Evolutionary conservation across 1,140 invertebrate species (phyloP).

Genomic region (Penaeus indicus): DNA sequence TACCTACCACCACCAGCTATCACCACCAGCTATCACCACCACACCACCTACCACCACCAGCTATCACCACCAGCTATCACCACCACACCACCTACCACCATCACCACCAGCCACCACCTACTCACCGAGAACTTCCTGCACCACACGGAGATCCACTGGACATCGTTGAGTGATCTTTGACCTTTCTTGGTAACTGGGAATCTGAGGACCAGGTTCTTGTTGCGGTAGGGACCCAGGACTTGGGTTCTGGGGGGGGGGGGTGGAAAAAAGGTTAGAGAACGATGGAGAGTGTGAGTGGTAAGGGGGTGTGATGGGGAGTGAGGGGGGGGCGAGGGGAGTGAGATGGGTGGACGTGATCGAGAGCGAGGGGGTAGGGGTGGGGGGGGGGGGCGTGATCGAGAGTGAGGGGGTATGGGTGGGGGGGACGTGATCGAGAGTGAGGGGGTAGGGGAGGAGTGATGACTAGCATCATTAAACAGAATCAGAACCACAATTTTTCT

Average conservation of each 20-base stretch:
- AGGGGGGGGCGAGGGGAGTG: neutral
- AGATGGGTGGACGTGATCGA: neutral
- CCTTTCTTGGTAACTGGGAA: conserved; percentile 86
- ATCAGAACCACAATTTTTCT: too few species aligned
- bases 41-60: neutral
- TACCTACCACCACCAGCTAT: too few species aligned
- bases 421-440: conserved; percentile 7
- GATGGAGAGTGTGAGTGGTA: neutral
- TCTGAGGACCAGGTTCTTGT: conserved; percentile 84
- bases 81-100: neutral
- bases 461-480: too few species aligned
- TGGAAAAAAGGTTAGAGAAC: too few species aligned
- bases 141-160: conserved; percentile 92
- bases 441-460: too few species aligned
- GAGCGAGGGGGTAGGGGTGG: neutral
- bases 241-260: conserved; percentile 41
- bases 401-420: neutral
- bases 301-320: too few species aligned
- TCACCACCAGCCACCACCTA: conserved; percentile 51
- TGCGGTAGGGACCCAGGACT: conserved; percentile 80
- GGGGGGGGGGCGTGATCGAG: conserved; percentile 19
- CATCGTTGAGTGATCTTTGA: conserved; percentile 75
- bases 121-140: conserved; percentile 90
- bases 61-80: too few species aligned
- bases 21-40: too few species aligned